These are phyloP conservation scores for Antennarius striatus DNA, from an alignment of 2,113 vertebrate species.

Conservation along the genomic window DNA sequence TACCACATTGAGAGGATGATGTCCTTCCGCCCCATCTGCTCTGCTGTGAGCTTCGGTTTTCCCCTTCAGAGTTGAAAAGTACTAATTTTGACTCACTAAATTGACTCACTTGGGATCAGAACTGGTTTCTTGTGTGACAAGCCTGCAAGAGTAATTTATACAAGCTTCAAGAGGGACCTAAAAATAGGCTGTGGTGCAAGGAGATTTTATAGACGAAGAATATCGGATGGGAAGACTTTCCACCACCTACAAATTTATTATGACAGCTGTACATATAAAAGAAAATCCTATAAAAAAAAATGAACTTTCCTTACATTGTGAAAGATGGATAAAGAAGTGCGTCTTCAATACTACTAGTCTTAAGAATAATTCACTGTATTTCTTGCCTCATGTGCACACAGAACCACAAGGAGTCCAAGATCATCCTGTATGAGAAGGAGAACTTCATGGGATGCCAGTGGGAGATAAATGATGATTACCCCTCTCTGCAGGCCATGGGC, in stretches of 20 bases:
- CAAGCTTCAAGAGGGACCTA: background rate
- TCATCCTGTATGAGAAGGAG: conserved; percentile 90
- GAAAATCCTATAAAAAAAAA: background rate
- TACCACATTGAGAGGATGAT: conserved; percentile 96
- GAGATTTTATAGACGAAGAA: no score
- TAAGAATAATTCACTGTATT: background rate
- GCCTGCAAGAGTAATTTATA: background rate
- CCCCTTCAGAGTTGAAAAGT: background rate
- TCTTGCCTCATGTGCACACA: conserved; percentile 54
- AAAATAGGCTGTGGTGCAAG: conserved; percentile 1
- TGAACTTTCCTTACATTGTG: no score
- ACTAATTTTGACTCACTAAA: background rate
- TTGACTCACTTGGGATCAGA: background rate
- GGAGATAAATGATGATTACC: conserved; percentile 92
- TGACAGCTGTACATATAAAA: background rate
- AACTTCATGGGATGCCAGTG: conserved; percentile 93
- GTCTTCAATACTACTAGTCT: no score
- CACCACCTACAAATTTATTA: background rate
- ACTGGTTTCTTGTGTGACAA: background rate
- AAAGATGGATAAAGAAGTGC: no score
- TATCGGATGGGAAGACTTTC: background rate
- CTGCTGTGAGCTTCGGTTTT: conserved; percentile 85
- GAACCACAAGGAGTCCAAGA: conserved; percentile 96
- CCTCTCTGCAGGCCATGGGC: conserved; percentile 96
- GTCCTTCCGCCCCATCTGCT: conserved; percentile 97